Conservation (phyloP, 2,888 invertebrate species). For the Synanthedon tipuliformis region DNA sequence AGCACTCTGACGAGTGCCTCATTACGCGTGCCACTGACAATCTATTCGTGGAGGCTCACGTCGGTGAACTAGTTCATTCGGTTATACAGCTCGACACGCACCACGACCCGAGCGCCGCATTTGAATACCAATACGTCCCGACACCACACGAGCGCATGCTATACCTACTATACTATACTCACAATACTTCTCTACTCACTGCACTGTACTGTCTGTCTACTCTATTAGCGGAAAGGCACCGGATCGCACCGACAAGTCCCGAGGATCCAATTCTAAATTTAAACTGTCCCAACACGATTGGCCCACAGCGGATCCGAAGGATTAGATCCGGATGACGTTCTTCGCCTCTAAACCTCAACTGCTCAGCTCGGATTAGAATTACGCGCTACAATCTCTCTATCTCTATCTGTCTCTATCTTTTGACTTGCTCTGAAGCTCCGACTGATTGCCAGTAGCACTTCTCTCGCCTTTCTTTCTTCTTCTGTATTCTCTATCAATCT, state of each 20-base stretch:
- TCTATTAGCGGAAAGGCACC: slow-evolving; percentile 61
- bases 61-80: slow-evolving; percentile 10
- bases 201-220: slow-evolving; percentile 58
- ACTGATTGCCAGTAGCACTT: slow-evolving; percentile 63
- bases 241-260: slow-evolving; percentile 49
- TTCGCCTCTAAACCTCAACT: slow-evolving; percentile 54
- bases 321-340: slow-evolving; percentile 41
- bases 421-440: slow-evolving; percentile 63
- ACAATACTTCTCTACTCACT: slow-evolving; percentile 54
- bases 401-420: slow-evolving; percentile 62
- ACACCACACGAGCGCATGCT: slow-evolving; percentile 70
- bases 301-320: slow-evolving; percentile 45
- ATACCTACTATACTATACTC: slow-evolving; percentile 29
- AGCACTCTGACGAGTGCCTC: not conserved
- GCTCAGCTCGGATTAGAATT: slow-evolving; percentile 61
- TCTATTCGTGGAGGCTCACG: not conserved
- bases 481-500: slow-evolving; percentile 63
- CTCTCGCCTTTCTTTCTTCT: slow-evolving; percentile 62
- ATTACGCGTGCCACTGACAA: not conserved
- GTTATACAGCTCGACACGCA: slow-evolving; percentile 41
- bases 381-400: slow-evolving; percentile 51
- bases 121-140: slow-evolving; percentile 78
- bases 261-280: slow-evolving; percentile 50
- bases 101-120: slow-evolving; percentile 72
- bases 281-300: slow-evolving; percentile 22